Conservation (phyloP, 2,113 vertebrate genomes). For the Herpetotheres cachinnans region DNA sequence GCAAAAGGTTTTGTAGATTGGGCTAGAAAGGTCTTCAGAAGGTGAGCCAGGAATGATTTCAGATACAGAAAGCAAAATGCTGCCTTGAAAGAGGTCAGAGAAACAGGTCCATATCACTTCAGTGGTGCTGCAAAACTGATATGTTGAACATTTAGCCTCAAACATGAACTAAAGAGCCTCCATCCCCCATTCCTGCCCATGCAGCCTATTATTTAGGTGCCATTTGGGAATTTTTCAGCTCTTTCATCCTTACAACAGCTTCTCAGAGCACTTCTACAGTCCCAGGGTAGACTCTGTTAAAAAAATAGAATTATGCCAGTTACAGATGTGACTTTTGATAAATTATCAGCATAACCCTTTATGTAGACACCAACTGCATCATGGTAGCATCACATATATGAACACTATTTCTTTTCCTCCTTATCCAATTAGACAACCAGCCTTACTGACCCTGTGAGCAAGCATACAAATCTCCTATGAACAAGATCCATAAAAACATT, state of each 20-base stretch:
- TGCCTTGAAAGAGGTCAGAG: conserved; percentile 54
- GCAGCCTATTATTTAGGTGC: not conserved
- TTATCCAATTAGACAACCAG: not conserved
- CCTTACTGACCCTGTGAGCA: not conserved
- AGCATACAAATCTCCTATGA: not conserved
- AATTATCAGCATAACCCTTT: not conserved
- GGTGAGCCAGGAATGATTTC: conserved; percentile 58
- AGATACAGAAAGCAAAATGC: conserved; percentile 50
- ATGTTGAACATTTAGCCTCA: not conserved
- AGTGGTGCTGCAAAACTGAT: not conserved
- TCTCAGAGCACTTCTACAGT: not conserved
- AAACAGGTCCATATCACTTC: not conserved
- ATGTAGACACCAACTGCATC: not conserved
- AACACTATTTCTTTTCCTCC: not conserved
- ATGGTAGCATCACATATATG: not conserved
- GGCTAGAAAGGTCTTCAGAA: conserved; percentile 64
- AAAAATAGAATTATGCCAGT: not conserved
- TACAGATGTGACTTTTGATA: not conserved
- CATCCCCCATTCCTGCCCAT: not conserved
- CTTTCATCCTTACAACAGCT: not conserved
- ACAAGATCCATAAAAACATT: not conserved
- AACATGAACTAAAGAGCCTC: not conserved
- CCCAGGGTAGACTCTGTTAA: not conserved
- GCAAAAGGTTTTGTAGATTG: conserved; percentile 53
- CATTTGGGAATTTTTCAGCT: not conserved